Evolutionary conservation across 2,113 vertebrate genomes (phyloP).

Genomic region (Epinephelus cyanopodus): DNA sequence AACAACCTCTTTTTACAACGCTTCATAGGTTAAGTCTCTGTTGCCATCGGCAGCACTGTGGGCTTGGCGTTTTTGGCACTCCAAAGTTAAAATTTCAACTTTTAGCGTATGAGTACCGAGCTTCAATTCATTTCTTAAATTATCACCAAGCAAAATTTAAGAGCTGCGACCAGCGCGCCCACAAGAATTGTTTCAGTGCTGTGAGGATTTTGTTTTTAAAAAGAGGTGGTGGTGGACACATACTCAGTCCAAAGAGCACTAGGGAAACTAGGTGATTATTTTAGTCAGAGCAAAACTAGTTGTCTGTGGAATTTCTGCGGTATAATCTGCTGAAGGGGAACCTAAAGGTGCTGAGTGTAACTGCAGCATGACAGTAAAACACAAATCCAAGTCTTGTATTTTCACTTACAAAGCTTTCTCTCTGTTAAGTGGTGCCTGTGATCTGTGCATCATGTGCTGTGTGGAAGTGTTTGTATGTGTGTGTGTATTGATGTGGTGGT

Average conservation of each 20-base stretch:
- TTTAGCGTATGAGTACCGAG: conserved; percentile 3
- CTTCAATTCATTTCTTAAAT: conserved; percentile 10
- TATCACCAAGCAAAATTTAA: conserved; percentile 32
- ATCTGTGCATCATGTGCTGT: conserved; percentile 41
- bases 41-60: conserved; percentile 30
- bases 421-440: conserved; percentile 57
- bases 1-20: conserved; percentile 27
- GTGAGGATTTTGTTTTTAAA: background rate
- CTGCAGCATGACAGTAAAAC: conserved; percentile 42
- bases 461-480: conserved; percentile 46
- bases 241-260: conserved; percentile 28
- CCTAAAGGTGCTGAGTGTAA: conserved; percentile 49
- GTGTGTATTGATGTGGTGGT: conserved; percentile 38
- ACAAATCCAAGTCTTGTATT: conserved; percentile 24
- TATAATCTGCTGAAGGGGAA: conserved; percentile 27
- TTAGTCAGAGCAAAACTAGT: conserved; percentile 51
- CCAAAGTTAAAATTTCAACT: conserved; percentile 12
- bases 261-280: conserved; percentile 9
- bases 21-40: conserved; percentile 7
- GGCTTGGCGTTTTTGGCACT: conserved; percentile 42
- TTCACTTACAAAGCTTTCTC: conserved; percentile 32
- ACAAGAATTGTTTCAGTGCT: conserved; percentile 37
- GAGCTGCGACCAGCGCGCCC: conserved; percentile 73
- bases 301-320: conserved; percentile 46
- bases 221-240: conserved; percentile 3